A percentile compares a stretch with the other conserved stretches of the same genome.
phyloP scores from a whole-genome alignment of 1,140 invertebrate genomes.

The Bombus cullumanus region DNA sequence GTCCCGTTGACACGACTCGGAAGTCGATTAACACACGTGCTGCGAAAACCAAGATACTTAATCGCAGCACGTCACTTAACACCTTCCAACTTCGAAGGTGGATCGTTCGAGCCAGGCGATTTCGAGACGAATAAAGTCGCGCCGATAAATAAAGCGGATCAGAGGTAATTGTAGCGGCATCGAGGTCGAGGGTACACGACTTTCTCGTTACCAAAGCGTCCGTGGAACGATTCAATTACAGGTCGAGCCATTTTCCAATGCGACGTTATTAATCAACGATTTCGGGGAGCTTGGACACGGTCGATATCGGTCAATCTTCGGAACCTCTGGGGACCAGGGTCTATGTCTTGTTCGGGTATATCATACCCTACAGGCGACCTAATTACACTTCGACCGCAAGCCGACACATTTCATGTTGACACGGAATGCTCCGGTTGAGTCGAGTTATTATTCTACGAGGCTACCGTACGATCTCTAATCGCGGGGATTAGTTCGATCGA shows the following conservation, averaged over 20 bases:
- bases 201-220: conserved; percentile 31
- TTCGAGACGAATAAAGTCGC: conserved; percentile 8
- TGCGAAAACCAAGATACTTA: conserved; percentile 32
- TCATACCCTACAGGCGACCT: conserved; percentile 56
- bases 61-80: conserved; percentile 19
- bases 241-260: conserved; percentile 45
- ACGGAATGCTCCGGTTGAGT: conserved; percentile 20
- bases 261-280: conserved; percentile 56
- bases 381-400: conserved; percentile 54
- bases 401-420: conserved; percentile 55
- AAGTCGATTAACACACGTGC: conserved; percentile 56
- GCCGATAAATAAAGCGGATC: conserved; percentile 29
- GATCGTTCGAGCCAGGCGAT: neutral
- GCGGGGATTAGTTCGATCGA: conserved; percentile 14
- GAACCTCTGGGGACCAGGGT: conserved; percentile 40
- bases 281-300: neutral
- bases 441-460: conserved; percentile 31
- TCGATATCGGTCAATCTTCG: conserved; percentile 3
- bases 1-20: conserved; percentile 16
- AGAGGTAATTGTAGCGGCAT: neutral
- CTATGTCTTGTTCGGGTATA: conserved; percentile 32
- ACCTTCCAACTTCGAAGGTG: neutral
- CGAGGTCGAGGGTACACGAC: neutral
- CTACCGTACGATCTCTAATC: conserved; percentile 15
- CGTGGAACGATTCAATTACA: conserved; percentile 42